Evolutionary conservation across 2,113 vertebrate genomes (phyloP).

Genomic region (Mormoops blainvillei): DNA sequence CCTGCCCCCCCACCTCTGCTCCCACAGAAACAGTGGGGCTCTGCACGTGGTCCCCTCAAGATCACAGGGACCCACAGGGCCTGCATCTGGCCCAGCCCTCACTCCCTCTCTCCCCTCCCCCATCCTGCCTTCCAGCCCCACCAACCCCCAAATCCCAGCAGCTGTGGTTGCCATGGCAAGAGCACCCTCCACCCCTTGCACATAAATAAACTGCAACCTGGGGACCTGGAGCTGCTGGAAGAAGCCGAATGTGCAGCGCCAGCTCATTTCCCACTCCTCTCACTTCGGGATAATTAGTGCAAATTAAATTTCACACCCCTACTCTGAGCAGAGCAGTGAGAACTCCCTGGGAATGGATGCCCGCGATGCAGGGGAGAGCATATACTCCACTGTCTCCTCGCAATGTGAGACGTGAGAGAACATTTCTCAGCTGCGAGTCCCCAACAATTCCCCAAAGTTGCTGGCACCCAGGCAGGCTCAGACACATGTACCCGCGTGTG

Average conservation of each 20-base stretch:
- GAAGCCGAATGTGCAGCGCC: constrained; percentile 48
- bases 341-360: constrained; percentile 49
- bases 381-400: background rate
- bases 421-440: background rate
- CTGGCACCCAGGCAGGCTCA: background rate
- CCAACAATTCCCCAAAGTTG: background rate
- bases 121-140: background rate
- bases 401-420: background rate
- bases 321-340: constrained; percentile 38
- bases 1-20: background rate
- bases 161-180: constrained; percentile 51
- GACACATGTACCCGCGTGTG: background rate
- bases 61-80: background rate
- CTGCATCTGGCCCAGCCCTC: background rate
- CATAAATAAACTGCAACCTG: constrained; percentile 64
- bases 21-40: background rate
- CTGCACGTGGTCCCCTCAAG: background rate
- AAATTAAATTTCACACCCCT: constrained; percentile 75
- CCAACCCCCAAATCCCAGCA: constrained; percentile 43
- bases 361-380: background rate
- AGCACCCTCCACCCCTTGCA: constrained; percentile 18
- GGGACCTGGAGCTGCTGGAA: constrained; percentile 57
- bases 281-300: constrained; percentile 75
- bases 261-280: constrained; percentile 64
- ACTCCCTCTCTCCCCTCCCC: background rate